Evolutionary conservation across 2,113 vertebrate genomes (phyloP).

Genomic region (Strix uralensis): DNA sequence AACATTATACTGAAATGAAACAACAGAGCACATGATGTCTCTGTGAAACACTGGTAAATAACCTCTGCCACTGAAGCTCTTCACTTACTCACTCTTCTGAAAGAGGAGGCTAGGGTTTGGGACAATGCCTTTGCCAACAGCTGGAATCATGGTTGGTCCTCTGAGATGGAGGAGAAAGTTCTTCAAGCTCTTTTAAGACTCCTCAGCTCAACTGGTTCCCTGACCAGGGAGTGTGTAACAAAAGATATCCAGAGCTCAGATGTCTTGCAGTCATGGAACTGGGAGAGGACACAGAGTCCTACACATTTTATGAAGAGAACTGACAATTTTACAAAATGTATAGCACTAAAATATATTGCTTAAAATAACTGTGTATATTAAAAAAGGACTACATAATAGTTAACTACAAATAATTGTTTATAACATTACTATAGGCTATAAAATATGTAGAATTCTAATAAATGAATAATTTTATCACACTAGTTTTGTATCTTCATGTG

Average conservation of each 20-base stretch:
- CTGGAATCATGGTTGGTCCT: no score
- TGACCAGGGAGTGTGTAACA: neutral
- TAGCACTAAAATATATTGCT: neutral
- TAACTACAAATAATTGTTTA: neutral
- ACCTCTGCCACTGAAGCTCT: fast-evolving
- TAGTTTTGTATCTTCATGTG: neutral
- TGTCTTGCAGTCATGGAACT: neutral
- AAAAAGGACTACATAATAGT: neutral
- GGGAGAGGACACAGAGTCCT: neutral
- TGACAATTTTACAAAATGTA: neutral
- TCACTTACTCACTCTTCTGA: neutral
- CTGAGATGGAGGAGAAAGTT: neutral
- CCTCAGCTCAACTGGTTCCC: neutral
- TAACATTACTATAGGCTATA: neutral
- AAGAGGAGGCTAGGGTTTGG: neutral
- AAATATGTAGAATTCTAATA: neutral
- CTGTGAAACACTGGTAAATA: neutral
- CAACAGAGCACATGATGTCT: neutral
- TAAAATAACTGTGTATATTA: neutral
- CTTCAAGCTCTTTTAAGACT: neutral
- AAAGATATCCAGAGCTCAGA: neutral
- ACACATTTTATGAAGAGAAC: neutral
- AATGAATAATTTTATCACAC: neutral
- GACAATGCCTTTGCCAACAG: neutral
- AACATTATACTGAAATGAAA: neutral